Conservation (phyloP, 1,140 invertebrate genomes). For the Acromyrmex charruanus region DNA sequence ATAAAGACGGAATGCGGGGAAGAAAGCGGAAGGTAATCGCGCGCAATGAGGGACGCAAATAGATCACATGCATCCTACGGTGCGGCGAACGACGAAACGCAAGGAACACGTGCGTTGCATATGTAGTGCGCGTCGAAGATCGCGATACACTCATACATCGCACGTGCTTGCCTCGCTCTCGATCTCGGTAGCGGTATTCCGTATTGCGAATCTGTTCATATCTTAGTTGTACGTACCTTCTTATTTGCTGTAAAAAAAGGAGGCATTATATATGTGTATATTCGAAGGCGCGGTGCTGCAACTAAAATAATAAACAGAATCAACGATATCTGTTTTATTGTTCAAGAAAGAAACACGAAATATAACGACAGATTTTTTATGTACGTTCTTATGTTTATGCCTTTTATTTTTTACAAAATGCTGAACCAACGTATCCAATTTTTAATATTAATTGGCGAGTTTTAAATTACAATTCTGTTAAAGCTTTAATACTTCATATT, state of each 20-base stretch:
- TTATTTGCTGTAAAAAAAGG: not conserved
- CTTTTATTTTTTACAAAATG: not conserved
- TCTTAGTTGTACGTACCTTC: constrained; percentile 22
- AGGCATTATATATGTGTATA: not conserved
- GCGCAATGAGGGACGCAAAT: constrained; percentile 34
- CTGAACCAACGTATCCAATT: not conserved
- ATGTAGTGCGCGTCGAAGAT: too few relatives aligned
- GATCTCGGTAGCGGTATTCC: constrained; percentile 41
- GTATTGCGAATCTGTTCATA: constrained; percentile 36
- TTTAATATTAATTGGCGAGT: not conserved
- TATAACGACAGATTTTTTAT: not conserved
- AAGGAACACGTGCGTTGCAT: not conserved
- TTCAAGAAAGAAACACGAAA: not conserved
- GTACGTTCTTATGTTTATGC: not conserved
- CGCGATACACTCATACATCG: not conserved
- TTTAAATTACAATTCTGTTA: constrained; percentile 11
- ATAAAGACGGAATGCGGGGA: constrained; percentile 20
- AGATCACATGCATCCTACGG: constrained; percentile 21
- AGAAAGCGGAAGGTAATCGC: constrained; percentile 36
- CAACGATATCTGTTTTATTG: not conserved
- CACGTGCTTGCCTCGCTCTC: not conserved
- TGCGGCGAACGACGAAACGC: not conserved
- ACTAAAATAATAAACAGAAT: constrained; percentile 25
- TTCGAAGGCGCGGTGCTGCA: not conserved
- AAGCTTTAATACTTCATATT: not conserved